These are phyloP conservation scores for Phalacrocorax brasilianus DNA, from an alignment of 2,113 vertebrate genomes.

Conservation along the genomic window DNA sequence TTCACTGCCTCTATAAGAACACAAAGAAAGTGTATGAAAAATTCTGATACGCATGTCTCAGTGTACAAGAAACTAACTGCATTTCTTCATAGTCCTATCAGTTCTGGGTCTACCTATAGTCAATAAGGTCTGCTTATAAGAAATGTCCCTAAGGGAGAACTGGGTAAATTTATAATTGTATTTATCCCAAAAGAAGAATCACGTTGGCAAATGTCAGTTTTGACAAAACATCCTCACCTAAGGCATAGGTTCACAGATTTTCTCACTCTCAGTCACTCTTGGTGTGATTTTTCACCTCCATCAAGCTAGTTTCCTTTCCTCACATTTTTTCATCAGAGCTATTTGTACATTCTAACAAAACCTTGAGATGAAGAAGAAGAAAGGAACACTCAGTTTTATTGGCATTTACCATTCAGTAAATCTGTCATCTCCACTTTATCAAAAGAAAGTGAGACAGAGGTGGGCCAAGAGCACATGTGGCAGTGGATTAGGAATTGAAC, in stretches of 20 bases:
- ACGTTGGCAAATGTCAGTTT: background rate
- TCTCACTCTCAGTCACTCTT: background rate
- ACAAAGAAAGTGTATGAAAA: background rate
- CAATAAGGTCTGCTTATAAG: background rate
- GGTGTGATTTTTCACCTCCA: constrained; percentile 30
- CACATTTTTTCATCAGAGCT: constrained; percentile 1
- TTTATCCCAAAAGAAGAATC: background rate
- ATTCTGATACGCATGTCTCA: background rate
- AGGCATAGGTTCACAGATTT: background rate
- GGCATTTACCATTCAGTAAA: constrained; percentile 7
- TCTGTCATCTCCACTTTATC: background rate
- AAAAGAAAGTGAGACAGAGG: background rate
- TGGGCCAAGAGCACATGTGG: background rate
- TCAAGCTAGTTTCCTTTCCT: constrained; percentile 18
- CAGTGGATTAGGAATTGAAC: background rate
- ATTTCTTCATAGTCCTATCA: background rate
- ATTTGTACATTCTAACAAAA: constrained; percentile 36
- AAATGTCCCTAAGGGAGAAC: background rate
- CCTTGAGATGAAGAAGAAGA: background rate
- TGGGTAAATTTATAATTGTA: background rate
- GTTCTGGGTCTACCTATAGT: background rate
- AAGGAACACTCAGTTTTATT: background rate
- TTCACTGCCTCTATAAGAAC: background rate
- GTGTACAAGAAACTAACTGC: background rate
- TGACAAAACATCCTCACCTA: constrained; percentile 35